Conservation (phyloP, 2,113 vertebrate genomes). For the Puffinus mauretanicus region DNA sequence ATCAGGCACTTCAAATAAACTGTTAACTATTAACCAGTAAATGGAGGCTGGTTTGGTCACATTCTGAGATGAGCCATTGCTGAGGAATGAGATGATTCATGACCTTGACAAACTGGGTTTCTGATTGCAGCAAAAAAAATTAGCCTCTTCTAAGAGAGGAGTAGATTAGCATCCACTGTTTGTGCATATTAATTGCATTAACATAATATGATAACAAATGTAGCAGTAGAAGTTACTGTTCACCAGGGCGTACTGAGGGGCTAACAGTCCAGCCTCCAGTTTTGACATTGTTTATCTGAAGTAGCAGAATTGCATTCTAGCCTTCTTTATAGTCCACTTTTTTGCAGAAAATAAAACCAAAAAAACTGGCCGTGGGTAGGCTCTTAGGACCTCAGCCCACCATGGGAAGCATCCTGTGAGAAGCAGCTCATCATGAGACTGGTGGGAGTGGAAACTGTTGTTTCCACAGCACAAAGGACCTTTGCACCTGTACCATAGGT, state of each 20-base stretch:
- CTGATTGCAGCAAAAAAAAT: not conserved
- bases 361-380: fast-evolving
- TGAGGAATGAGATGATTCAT: not conserved
- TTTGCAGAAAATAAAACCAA: not conserved
- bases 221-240: not conserved
- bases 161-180: not conserved
- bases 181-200: not conserved
- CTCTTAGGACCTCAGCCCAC: not conserved
- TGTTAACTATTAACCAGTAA: constrained; percentile 45
- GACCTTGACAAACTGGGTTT: not conserved
- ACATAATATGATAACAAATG: not conserved
- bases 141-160: not conserved
- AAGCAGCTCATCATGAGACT: not conserved
- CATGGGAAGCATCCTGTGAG: not conserved
- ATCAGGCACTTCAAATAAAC: constrained; percentile 1
- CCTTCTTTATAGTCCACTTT: not conserved
- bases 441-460: not conserved
- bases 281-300: not conserved
- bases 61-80: not conserved
- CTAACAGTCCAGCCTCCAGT: not conserved
- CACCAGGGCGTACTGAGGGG: not conserved
- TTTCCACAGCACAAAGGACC: not conserved
- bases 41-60: not conserved
- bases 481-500: not conserved
- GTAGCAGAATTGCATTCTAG: not conserved